These are phyloP conservation scores for Machimus atricapillus DNA, from an alignment of 2,888 invertebrate species.

Conservation along the genomic window DNA sequence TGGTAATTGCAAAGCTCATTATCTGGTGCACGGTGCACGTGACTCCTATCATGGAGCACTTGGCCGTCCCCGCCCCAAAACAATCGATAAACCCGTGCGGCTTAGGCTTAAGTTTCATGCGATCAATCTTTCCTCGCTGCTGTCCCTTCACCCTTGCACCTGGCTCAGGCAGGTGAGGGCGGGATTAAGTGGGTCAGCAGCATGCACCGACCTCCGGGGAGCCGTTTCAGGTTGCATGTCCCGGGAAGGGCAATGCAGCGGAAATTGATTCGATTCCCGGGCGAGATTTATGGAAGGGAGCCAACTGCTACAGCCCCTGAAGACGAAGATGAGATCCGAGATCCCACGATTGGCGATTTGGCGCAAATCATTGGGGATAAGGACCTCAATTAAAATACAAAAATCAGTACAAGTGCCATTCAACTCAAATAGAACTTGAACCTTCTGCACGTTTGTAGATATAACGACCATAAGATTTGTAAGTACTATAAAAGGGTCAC, in stretches of 20 bases:
- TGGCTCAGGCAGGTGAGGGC: neutral
- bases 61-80: neutral
- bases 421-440: neutral
- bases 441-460: neutral
- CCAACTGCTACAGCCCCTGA: neutral
- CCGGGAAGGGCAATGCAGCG: neutral
- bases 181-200: neutral
- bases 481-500: no score
- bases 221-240: neutral
- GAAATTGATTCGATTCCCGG: neutral
- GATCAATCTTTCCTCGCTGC: neutral
- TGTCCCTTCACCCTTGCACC: neutral
- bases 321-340: neutral
- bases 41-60: neutral
- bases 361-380: neutral
- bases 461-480: no score
- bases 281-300: neutral
- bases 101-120: neutral
- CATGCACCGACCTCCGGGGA: neutral
- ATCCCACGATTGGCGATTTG: neutral
- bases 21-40: neutral
- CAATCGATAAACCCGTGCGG: neutral
- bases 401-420: neutral
- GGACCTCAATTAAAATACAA: neutral
- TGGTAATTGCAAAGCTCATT: constrained; percentile 31